Evolutionary conservation across 2,888 invertebrate species (phyloP), one percentile per base, ranked within the genome.

Genomic region (Automeris io): DNA sequence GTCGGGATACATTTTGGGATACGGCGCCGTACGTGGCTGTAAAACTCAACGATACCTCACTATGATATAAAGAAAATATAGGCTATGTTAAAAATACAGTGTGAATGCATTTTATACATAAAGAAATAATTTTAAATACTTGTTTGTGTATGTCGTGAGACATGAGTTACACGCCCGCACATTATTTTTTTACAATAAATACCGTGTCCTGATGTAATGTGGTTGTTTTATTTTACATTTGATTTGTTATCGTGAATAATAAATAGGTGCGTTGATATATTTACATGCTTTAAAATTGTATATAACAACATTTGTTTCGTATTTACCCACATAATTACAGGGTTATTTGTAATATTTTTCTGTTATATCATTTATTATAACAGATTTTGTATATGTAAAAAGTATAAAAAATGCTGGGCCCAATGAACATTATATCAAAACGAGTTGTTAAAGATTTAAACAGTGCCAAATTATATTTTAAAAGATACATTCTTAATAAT

Each of bases 131-230:
- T 76, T 79, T 76, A 60, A 74, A 74, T 72, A 71, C 78, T 80
- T 78, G 82, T 83, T 81, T 78, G 82, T 85, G 80, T 79, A 75
- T 70, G 78, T 80, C 75, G 74, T 74, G 78, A 79, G 70, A 71
- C 79, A 81, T 78, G 82, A 77, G 74, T 78, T 77, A 76, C 79
- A 76, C 78, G 78, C 82, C 81, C 82, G 83, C 85, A 83, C 85
- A 83, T 80, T 86, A 86, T 86, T 86, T 86, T 86, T 86, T 81
- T 86, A 86, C 81, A 86, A 86, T 86, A 86, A 85, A 83, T 81
- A 83, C 78, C 79, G 79, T 82, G 85, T 82, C 82, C 81, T 72
- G 71, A 79, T 72, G 70, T 65, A 61, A 42, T 47, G 53, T 48
- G 52, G 57, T 81, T 75, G 82, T 86, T 86, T 86, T 75, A 81